Evolutionary conservation across 2,797 vertebrate species (phyloP).

Genomic region (Dendrocincla fuliginosa): DNA sequence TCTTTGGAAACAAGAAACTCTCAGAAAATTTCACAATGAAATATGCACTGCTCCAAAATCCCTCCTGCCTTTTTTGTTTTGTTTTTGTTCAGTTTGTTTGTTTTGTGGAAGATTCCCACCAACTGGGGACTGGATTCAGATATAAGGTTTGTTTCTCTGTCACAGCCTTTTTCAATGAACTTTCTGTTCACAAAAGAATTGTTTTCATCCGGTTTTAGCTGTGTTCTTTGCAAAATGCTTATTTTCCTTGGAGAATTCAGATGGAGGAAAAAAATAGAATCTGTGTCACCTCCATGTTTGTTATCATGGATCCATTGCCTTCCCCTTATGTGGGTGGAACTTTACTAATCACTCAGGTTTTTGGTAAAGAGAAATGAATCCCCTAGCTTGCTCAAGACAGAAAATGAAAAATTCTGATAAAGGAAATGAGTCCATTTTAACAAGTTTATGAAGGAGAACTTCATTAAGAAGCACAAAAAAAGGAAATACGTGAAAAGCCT

Average conservation of each 20-base stretch:
- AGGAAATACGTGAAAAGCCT: not conserved
- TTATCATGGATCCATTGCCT: not conserved
- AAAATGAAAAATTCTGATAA: conserved; percentile 5
- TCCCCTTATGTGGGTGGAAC: not conserved
- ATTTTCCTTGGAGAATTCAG: not conserved
- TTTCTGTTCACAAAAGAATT: conserved; percentile 24
- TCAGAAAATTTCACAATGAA: conserved; percentile 63
- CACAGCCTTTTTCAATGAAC: conserved; percentile 55
- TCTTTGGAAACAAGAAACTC: conserved; percentile 34
- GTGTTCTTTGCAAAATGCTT: not conserved
- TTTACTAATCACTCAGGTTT: not conserved
- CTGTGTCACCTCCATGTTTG: not conserved
- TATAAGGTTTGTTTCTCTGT: not conserved
- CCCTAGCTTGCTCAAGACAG: not conserved
- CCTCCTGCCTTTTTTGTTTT: conserved; percentile 37
- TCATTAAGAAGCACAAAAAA: not conserved
- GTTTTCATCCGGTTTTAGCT: not conserved
- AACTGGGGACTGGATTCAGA: conserved; percentile 15
- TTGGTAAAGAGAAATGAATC: not conserved
- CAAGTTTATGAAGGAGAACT: not conserved
- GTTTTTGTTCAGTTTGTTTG: conserved; percentile 9
- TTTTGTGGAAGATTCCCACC: conserved; percentile 40
- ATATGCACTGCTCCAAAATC: conserved; percentile 16
- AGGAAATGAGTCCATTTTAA: not conserved
- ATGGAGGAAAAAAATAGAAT: not conserved